Evolutionary conservation across 2,888 invertebrate species (phyloP).

Genomic region (Halictus ligatus): DNA sequence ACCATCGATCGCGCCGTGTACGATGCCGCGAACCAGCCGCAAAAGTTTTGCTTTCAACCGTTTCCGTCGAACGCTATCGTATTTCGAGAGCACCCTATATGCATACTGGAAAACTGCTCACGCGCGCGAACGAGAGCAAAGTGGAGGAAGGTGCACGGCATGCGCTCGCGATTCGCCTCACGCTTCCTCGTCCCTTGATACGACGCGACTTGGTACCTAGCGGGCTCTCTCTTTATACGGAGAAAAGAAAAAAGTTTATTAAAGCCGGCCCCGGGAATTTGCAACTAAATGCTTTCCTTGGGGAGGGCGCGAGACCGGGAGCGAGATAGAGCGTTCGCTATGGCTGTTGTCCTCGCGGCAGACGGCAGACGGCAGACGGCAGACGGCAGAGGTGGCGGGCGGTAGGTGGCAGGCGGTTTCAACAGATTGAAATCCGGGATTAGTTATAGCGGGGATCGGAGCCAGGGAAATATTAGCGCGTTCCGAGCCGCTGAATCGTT

Average conservation of each 20-base stretch:
- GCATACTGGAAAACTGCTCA: not conserved
- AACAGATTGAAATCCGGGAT: conserved; percentile 46
- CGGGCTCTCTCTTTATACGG: conserved; percentile 26
- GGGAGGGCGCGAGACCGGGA: not conserved
- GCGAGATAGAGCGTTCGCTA: not conserved
- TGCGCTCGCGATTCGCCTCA: conserved; percentile 61
- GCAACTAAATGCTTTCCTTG: conserved; percentile 53
- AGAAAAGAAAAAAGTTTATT: conserved; percentile 43
- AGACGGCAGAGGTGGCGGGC: not conserved
- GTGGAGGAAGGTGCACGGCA: conserved; percentile 28
- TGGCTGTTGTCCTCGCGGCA: conserved; percentile 20
- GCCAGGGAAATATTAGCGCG: conserved; percentile 51
- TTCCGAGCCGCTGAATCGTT: conserved; percentile 45
- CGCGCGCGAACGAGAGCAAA: conserved; percentile 18
- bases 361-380: conserved; percentile 9
- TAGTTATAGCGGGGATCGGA: conserved; percentile 31
- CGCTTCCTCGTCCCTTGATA: conserved; percentile 56
- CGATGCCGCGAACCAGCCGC: not conserved
- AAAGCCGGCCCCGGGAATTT: conserved; percentile 40
- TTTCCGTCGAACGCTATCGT: not conserved
- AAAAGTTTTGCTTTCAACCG: not conserved
- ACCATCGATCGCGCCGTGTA: not conserved
- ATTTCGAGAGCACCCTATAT: conserved; percentile 4
- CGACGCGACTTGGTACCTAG: conserved; percentile 26
- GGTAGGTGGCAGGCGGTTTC: conserved; percentile 3